Conservation (phyloP, 1,140 invertebrate genomes). For the Sarcophaga bullata region DNA sequence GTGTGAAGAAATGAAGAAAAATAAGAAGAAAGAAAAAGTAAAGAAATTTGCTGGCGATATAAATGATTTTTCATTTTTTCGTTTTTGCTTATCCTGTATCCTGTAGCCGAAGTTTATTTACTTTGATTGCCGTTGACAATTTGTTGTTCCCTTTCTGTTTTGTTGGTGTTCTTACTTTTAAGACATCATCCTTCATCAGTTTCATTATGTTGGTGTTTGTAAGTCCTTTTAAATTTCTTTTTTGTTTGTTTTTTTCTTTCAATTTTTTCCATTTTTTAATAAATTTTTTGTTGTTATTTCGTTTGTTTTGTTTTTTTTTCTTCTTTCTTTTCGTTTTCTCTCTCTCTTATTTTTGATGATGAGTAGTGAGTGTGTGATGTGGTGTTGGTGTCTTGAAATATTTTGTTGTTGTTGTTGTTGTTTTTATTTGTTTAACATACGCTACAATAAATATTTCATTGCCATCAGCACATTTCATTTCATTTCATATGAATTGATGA, state of each 20-base stretch:
- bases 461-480: conserved; percentile 8
- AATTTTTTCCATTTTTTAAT: neutral
- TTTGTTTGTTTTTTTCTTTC: neutral
- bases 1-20: neutral
- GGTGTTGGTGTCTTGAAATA: neutral
- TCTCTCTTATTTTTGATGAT: neutral
- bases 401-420: no score
- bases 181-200: conserved; percentile 10
- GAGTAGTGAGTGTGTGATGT: neutral
- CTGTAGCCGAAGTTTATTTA: conserved; percentile 5
- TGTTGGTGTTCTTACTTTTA: neutral
- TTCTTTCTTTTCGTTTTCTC: neutral
- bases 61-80: no score
- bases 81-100: neutral
- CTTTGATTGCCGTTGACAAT: conserved; percentile 24
- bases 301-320: neutral
- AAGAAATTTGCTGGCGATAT: no score
- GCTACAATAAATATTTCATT: conserved; percentile 24
- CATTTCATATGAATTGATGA: neutral
- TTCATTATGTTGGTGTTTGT: neutral
- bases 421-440: conserved; percentile 15
- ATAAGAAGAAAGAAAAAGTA: neutral
- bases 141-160: neutral
- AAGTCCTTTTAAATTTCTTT: neutral
- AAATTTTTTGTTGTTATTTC: neutral